phyloP scores from a whole-genome alignment of 2,888 invertebrate species.

The Drosophila vallismaia region DNA sequence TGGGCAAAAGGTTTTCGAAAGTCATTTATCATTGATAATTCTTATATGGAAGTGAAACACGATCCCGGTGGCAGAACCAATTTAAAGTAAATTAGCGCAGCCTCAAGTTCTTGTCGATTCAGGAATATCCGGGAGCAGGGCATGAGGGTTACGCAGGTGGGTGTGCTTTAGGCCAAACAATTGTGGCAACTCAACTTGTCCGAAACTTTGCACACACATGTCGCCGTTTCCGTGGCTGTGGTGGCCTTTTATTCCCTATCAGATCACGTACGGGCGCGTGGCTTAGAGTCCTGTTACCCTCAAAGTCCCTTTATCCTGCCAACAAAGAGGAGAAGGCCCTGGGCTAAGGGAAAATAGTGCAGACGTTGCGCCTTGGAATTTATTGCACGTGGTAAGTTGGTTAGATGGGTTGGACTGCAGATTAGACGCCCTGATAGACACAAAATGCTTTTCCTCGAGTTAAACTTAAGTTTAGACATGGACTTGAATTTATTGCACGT shows the following conservation, averaged over 20 bases:
- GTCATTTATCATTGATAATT: constrained; percentile 49
- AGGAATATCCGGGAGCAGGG: constrained; percentile 9
- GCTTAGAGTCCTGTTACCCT: constrained; percentile 38
- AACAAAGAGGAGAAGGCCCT: constrained; percentile 47
- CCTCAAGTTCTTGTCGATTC: constrained; percentile 53
- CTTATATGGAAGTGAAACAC: constrained; percentile 22
- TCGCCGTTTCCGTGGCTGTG: constrained; percentile 59
- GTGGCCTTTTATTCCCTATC: constrained; percentile 67
- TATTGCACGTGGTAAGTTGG: constrained; percentile 73
- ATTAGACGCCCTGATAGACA: constrained; percentile 74
- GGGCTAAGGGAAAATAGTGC: constrained; percentile 69
- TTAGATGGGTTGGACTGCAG: constrained; percentile 70
- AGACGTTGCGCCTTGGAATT: constrained; percentile 73
- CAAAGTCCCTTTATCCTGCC: background rate
- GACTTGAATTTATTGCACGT: constrained; percentile 69
- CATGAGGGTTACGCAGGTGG: background rate
- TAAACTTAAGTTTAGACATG: constrained; percentile 74
- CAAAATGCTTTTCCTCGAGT: constrained; percentile 66
- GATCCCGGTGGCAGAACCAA: constrained; percentile 59
- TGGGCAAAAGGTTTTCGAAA: background rate
- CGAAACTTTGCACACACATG: constrained; percentile 49
- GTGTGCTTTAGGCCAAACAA: constrained; percentile 56
- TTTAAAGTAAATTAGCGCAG: constrained; percentile 74
- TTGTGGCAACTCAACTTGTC: constrained; percentile 60
- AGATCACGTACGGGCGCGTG: constrained; percentile 72